These are phyloP conservation scores for Caenorhabditis sinica DNA, from an alignment of 2,888 invertebrate genomes.

Conservation along the genomic window DNA sequence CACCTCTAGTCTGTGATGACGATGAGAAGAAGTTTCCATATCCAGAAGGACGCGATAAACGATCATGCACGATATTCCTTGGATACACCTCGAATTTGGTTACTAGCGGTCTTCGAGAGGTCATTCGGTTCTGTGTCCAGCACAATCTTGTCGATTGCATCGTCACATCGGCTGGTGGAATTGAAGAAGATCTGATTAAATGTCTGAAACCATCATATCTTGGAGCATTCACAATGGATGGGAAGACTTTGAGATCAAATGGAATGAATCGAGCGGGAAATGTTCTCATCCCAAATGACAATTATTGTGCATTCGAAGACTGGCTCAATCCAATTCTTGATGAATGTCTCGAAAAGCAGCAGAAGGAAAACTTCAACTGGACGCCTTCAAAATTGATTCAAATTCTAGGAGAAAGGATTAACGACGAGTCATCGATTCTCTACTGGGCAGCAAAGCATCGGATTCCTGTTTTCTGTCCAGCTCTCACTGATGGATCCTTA, in stretches of 20 bases:
- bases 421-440: constrained; percentile 91
- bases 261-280: constrained; percentile 96
- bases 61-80: constrained; percentile 93
- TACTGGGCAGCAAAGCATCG: constrained; percentile 87
- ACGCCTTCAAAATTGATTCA: constrained; percentile 93
- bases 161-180: constrained; percentile 97
- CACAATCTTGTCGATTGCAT: constrained; percentile 91
- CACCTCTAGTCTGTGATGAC: constrained; percentile 57
- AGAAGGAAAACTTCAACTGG: constrained; percentile 87
- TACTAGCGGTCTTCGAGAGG: constrained; percentile 94
- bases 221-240: constrained; percentile 86
- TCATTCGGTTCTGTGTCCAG: constrained; percentile 85
- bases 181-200: constrained; percentile 99
- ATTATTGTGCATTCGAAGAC: constrained; percentile 97
- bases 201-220: constrained; percentile 95
- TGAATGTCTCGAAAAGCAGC: constrained; percentile 92
- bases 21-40: constrained; percentile 78
- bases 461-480: constrained; percentile 98
- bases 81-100: constrained; percentile 98
- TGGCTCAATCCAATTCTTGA: constrained; percentile 97
- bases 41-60: constrained; percentile 81
- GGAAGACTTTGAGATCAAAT: constrained; percentile 85
- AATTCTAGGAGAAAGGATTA: constrained; percentile 91
- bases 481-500: constrained; percentile 92
- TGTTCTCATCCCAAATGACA: constrained; percentile 96